Percentiles rank a stretch among this genome's conserved stretches.
These are phyloP conservation scores for Pristis pectinata DNA, from an alignment of 2,797 vertebrate genomes.

Conservation along the genomic window DNA sequence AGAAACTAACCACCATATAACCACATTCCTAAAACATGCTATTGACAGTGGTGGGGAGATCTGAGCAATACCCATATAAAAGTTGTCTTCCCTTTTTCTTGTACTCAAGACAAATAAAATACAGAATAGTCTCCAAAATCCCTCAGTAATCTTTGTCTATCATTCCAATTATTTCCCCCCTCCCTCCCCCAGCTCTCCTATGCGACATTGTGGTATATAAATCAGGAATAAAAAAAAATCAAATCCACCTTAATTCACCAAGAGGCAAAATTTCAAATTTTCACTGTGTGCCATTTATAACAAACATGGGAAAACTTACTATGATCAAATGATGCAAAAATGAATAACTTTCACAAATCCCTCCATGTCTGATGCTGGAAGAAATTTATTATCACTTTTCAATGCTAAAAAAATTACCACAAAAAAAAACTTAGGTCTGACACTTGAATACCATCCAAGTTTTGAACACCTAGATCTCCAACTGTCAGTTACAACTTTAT, in stretches of 20 bases:
- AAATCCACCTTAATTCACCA: not conserved
- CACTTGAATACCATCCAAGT: not conserved
- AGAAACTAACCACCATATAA: not conserved
- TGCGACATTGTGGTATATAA: not conserved
- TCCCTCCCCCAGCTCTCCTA: not conserved
- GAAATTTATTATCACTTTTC: not conserved
- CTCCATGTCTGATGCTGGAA: not conserved
- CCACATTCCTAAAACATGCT: not conserved
- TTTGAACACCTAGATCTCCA: not conserved
- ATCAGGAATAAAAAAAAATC: not conserved
- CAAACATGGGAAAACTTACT: not conserved
- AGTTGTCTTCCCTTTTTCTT: not conserved
- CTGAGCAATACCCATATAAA: not conserved
- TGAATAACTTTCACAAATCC: not conserved
- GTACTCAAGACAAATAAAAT: not conserved
- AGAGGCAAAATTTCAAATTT: not conserved
- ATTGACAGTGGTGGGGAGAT: not conserved
- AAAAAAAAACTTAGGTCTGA: not conserved
- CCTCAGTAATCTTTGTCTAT: not conserved
- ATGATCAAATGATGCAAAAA: not conserved
- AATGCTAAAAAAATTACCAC: not conserved
- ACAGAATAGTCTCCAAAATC: not conserved
- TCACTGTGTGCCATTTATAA: not conserved
- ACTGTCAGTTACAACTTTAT: not conserved
- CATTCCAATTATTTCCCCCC: too few species aligned